Evolutionary conservation across 2,113 vertebrate genomes (phyloP), one percentile per base, ranked within the genome.

Genomic region (Coturnix japonica): DNA sequence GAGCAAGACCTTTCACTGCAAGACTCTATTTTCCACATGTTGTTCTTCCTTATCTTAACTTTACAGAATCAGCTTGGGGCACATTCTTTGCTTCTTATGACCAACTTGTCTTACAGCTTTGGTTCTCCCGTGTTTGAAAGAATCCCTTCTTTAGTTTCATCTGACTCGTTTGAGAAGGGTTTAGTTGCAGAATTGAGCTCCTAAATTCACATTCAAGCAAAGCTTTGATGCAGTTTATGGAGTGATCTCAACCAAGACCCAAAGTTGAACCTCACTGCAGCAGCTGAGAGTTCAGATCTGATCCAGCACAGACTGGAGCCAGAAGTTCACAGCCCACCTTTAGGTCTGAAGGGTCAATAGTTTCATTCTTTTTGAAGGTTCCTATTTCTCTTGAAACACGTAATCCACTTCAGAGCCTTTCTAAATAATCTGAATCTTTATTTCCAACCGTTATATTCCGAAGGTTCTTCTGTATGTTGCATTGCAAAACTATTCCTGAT

Each of bases 11-110:
- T 79, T 83, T 56, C 4, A 3, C 41, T 66, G 39, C 37, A 26
- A 64, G 21, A 4, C 28, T 0, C 0, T 9, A 0, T 33, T 59
- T 31, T 65, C 35, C 22, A 6, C 4, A 17, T 17, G n/a, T 47
- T 63, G 16, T 5, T 87, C 70, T 35, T 44, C 8, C 1, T 2
- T 3, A 26, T 5, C 54, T 87, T 49, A 15, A 4, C 49, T 31
- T 41, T 33, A 31, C 22, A 6, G 21, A 53, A 31, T 21, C 85
- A 37, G 30, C 87, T 66, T 19, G 20, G 25, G 70, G 33, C 33
- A 7, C 44, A 3, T 44, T 57, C 56, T 72, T 80, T 21, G 14
- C 4, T 4, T 31, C 76, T 65, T 26, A 4, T 33, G 46, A 5
- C 31, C 41, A 44, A 11, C 51, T n/a, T 64, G 13, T 43, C 47